Evolutionary conservation across 1,140 invertebrate species (phyloP), one percentile per base, ranked within the genome.

Genomic region (Euwallacea fornicatus): DNA sequence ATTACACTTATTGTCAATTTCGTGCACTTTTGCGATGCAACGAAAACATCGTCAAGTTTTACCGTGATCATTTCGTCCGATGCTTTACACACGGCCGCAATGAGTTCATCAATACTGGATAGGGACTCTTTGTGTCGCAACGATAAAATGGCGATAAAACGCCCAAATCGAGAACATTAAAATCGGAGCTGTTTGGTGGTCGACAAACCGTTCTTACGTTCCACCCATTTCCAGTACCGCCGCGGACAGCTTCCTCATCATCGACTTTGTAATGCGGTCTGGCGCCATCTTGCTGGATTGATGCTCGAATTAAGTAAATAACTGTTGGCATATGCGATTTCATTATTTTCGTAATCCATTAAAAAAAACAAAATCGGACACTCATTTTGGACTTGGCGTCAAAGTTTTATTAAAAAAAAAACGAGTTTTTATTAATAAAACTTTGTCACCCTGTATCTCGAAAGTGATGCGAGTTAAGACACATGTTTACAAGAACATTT

Each of bases 101-200:
- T 33, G 21, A 33, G 21, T 33, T 33, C 21, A 33, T 33, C 21
- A 33, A 33, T 33, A 33, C 21, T 33, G 21, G 21, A 33, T 50
- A 6, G 46, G 13, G 9, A 50, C 46, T 50, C 46, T 10, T 50
- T 50, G 13, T 50, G 46, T 50, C 6, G 46, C 46, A 50, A 50
- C 6, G 46, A 50, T 50, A 2, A 6, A 50, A 50, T 6, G 46
- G 46, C 46, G 46, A 50, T 2, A 50, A n/a, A n/a, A n/a, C n/a
- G n/a, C n/a, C n/a, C n/a, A n/a, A 50, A 50, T 50, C 46, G 46
- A 59, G 56, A 59, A 59, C 6, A 59, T 59, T 41, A 16, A 59
- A 59, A 59, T 59, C 56, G 9, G 15, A 4, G 6, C 15, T 59
- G 56, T 59, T 59, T 59, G 33, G 6, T 21, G 56, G 56, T 59